Evolutionary conservation across 2,888 invertebrate genomes (phyloP).

Genomic region (Matsumyia berberina): DNA sequence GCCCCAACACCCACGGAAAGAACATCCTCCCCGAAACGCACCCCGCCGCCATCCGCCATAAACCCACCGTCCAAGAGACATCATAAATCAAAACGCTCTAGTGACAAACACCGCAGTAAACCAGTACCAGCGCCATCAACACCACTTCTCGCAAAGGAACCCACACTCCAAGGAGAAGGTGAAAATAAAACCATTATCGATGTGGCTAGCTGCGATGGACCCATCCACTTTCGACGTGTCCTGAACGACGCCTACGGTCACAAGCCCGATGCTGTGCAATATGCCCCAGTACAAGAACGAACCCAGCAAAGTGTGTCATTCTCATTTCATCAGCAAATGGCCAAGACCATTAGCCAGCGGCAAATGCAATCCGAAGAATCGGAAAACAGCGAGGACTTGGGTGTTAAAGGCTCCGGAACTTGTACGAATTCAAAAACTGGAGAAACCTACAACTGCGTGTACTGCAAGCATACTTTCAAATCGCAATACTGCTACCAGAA

Average conservation of each 20-base stretch:
- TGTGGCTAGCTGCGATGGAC: conserved; percentile 96
- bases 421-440: conserved; percentile 76
- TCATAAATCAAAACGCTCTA: conserved; percentile 63
- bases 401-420: conserved; percentile 56
- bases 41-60: conserved; percentile 42
- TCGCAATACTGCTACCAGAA: conserved; percentile 95
- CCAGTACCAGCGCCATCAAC: conserved; percentile 53
- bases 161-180: conserved; percentile 69
- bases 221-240: conserved; percentile 93
- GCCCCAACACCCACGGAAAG: conserved; percentile 25
- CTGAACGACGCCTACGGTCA: conserved; percentile 91
- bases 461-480: conserved; percentile 92
- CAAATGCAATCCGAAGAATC: conserved; percentile 80
- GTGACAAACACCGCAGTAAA: conserved; percentile 51
- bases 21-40: conserved; percentile 17
- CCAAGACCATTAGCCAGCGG: conserved; percentile 82
- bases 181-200: conserved; percentile 89
- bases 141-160: conserved; percentile 77
- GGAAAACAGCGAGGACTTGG: conserved; percentile 78
- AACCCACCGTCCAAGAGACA: conserved; percentile 49
- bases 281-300: conserved; percentile 80
- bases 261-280: conserved; percentile 82
- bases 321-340: conserved; percentile 84
- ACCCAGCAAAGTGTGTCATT: conserved; percentile 83
- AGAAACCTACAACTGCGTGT: conserved; percentile 88